Base-by-base conservation (phyloP, 2,113 vertebrate species). In the Melanocharis versteri region DNA sequence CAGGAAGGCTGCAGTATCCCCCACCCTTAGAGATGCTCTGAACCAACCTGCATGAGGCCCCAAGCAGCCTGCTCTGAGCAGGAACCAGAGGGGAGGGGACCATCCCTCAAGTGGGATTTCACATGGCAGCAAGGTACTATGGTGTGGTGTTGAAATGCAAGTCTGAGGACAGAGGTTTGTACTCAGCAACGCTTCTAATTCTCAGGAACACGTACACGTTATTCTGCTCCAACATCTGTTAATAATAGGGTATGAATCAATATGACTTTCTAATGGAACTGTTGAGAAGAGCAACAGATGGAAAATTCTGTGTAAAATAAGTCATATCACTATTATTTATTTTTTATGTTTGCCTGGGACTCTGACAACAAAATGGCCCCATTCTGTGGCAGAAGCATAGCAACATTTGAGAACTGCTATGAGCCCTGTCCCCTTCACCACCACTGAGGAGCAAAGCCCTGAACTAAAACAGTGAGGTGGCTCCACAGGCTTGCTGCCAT, bases 151-250 rank as follows among this genome's bases (percentile, higher is more conserved):
- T 78, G 83, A 27, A 75, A 42, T 1, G 1, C 18, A 51, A 79
- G 42, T 45, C 53, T 20, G n/a, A 47, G 62, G 83, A 65, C 40
- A 89, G 42, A 85, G 44, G 15, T 72, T 90, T 84, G 51, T 57
- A 48, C 61, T 82, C 58, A 71, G 45, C 20, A 56, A 35, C 11
- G 10, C 50, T 85, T 69, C 9, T 44, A 23, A 45, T 65, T 71
- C 75, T 79, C 37, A 48, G 71, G 65, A 86, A 83, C 31, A 40
- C 1, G 3, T 68, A 80, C 0, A 2, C 7, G 4, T 80, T 69
- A 39, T 69, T 85, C 54, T 90, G 39, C 51, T 92, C 47, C 79
- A 81, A 87, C 96, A 94, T 92, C 88, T 93, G 88, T 73, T 93
- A 89, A 66, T 76, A 76, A 93, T 81, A 69, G 61, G 60, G 10